Evolutionary conservation across 2,797 vertebrate species (phyloP), one percentile per base, ranked within the genome.

Genomic region (Paratrypauchen microcephalus): DNA sequence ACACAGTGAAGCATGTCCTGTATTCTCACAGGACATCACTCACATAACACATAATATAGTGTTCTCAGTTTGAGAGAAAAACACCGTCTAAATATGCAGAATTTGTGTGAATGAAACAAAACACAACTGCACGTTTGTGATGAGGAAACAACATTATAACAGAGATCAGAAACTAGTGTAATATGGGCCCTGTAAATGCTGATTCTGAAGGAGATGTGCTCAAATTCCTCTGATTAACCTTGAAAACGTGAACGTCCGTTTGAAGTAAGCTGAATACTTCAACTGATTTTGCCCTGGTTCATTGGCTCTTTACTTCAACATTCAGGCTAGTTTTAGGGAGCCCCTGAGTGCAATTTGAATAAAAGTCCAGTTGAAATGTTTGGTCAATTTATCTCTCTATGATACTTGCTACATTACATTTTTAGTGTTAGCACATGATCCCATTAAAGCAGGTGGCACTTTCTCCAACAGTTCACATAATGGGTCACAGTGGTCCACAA

Each of bases 231-330:
- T 65, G 61, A 70, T 76, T 50, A 39, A 79, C 74, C 66, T 78
- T 71, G 50, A 68, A 72, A 76, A 63, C 36, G 18, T 45, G 63
- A 36, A 78, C 69, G 54, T 70, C 19, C 58, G 69, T 64, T 63
- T 57, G 32, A 60, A 24, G 19, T 18, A 30, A 28, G 8, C 30
- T 61, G 59, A 39, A 36, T 61, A 39, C n/a, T 11, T 61, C 39
- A 18, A 18, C 16, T 52, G n/a, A 52, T 11, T 52, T 21, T 7
- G 50, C 19, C 7, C 9, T 21, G 50, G 50, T 16, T 57, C 23
- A 16, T 16, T 57, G 24, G 24, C 16, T 57, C 2, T 9, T 19
- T 5, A 60, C 30, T 41, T 39, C 9, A 5, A 21, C 21, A 11
- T 21, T 61, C 9, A 23, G 9, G 11, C 59, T 41, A 39, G n/a